These are phyloP conservation scores for Coregonus clupeaformis DNA, from an alignment of 2,113 vertebrate genomes.

Conservation along the genomic window DNA sequence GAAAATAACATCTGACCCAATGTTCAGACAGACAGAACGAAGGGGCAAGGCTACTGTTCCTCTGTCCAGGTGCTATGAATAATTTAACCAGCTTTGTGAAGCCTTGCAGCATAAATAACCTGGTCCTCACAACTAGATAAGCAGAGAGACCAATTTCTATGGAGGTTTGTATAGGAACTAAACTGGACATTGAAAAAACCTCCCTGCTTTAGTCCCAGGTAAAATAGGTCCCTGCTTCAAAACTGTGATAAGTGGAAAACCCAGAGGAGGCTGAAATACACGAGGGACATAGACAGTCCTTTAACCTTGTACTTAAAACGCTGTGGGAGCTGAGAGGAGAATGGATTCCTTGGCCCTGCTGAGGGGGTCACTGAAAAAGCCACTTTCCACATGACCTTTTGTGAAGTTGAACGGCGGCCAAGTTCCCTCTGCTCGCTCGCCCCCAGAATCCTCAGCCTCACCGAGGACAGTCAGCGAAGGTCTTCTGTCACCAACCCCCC, in stretches of 20 bases:
- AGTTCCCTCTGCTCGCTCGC: neutral
- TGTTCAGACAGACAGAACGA: neutral
- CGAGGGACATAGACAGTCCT: no score
- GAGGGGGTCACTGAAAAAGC: neutral
- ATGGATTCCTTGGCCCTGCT: neutral
- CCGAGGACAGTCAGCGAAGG: neutral
- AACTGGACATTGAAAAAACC: neutral
- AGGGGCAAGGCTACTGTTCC: neutral
- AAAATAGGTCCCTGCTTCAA: no score
- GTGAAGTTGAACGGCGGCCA: slow-evolving; percentile 6
- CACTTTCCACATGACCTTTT: neutral
- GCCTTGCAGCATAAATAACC: slow-evolving; percentile 5
- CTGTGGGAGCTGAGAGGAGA: no score
- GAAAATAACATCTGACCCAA: neutral
- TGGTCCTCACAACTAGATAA: neutral
- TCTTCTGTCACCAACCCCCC: neutral
- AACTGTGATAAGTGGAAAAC: no score
- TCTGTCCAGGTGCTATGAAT: slow-evolving; percentile 4
- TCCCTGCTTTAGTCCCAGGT: neutral
- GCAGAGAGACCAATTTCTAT: neutral
- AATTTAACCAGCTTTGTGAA: neutral
- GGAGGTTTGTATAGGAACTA: neutral
- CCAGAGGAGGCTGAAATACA: no score
- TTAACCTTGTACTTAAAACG: no score
- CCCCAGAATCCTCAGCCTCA: neutral